phyloP scores from a whole-genome alignment of 2,888 invertebrate species.

The Ophion obscuratus region DNA sequence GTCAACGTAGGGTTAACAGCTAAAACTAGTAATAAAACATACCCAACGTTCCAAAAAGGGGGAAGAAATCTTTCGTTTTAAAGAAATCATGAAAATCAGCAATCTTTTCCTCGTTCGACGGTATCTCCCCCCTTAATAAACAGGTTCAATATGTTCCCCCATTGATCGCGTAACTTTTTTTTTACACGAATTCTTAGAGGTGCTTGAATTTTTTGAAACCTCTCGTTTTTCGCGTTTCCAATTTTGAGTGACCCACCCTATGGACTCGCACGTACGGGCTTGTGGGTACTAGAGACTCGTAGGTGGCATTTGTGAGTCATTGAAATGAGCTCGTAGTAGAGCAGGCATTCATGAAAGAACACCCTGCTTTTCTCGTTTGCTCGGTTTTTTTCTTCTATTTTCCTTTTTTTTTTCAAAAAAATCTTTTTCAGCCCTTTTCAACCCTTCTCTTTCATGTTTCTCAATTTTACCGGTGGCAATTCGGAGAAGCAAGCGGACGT shows the following conservation, averaged over 20 bases:
- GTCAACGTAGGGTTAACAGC: too few species aligned
- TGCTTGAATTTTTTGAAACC: neutral
- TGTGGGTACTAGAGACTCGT: neutral
- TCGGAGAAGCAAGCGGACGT: slow-evolving; percentile 48
- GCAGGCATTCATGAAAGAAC: slow-evolving; percentile 30
- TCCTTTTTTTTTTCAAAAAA: neutral
- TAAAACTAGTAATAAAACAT: too few species aligned
- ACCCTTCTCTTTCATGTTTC: slow-evolving; percentile 34
- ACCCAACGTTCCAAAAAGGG: too few species aligned
- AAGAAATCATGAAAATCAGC: too few species aligned
- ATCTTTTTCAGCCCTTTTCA: slow-evolving; percentile 23
- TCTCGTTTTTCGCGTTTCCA: neutral
- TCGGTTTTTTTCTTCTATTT: neutral
- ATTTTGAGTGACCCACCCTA: neutral
- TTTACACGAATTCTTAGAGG: too few species aligned
- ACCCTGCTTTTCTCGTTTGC: slow-evolving; percentile 59
- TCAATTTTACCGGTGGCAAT: slow-evolving; percentile 39
- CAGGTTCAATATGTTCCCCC: too few species aligned
- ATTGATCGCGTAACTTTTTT: too few species aligned
- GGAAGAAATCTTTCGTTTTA: too few species aligned
- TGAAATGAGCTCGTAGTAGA: slow-evolving; percentile 12
- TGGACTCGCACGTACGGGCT: neutral
- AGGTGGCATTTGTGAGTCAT: slow-evolving; percentile 27
- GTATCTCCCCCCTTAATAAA: too few species aligned
- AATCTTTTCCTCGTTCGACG: too few species aligned